A percentile compares a stretch with the other conserved stretches of the same genome.
phyloP scores from a whole-genome alignment of 2,888 invertebrate species.

The Conus canariensis region DNA sequence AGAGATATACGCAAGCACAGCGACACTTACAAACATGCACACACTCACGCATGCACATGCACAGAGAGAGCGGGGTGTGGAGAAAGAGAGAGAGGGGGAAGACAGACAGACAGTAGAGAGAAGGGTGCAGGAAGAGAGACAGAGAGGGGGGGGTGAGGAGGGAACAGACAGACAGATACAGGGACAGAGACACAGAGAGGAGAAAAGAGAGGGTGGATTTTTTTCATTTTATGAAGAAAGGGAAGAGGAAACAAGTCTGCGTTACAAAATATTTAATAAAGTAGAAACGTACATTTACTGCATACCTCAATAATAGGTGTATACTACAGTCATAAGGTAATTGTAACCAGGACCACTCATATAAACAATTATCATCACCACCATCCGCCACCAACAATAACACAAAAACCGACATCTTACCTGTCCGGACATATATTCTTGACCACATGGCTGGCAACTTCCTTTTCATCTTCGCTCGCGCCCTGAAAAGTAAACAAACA shows the following conservation, averaged over 20 bases:
- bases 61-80: background rate
- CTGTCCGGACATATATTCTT: slow-evolving; percentile 74
- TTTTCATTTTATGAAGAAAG: too few species aligned
- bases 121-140: background rate
- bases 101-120: background rate
- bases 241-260: too few species aligned
- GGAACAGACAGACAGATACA: background rate
- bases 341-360: too few species aligned
- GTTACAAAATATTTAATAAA: too few species aligned
- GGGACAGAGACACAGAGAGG: background rate
- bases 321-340: too few species aligned
- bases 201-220: too few species aligned
- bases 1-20: background rate
- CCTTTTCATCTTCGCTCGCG: slow-evolving; percentile 87
- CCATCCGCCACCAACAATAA: too few species aligned
- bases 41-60: background rate
- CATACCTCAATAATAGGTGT: too few species aligned
- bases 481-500: slow-evolving; percentile 48
- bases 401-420: slow-evolving; percentile 37
- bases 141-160: too few species aligned
- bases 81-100: background rate
- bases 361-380: too few species aligned
- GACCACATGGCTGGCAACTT: slow-evolving; percentile 89
- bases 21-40: background rate
- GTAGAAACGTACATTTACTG: too few species aligned